Conservation (phyloP, 2,888 invertebrate species). For the Acleris emargana region DNA sequence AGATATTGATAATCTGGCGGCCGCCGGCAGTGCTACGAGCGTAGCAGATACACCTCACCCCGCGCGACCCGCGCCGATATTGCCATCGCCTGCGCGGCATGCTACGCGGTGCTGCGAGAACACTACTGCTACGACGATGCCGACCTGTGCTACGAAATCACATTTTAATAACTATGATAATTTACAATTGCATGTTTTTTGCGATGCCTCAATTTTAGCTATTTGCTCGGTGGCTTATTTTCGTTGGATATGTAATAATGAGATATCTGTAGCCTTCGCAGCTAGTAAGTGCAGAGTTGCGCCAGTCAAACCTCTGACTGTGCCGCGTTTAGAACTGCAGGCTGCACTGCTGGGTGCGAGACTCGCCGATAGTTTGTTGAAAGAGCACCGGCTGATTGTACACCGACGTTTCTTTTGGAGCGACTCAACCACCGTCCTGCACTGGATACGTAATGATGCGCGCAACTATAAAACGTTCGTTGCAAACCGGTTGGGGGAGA, state of each 20-base stretch:
- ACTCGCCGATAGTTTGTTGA: background rate
- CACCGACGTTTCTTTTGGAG: conserved; percentile 41
- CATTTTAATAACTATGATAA: no score
- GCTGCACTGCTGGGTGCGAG: background rate
- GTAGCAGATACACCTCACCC: background rate
- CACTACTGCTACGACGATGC: background rate
- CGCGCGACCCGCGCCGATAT: background rate
- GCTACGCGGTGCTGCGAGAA: background rate
- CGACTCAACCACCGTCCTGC: conserved; percentile 45
- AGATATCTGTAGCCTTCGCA: background rate
- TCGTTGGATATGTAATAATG: background rate
- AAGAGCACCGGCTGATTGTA: background rate
- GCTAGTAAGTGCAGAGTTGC: background rate
- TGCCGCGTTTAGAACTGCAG: conserved; percentile 1
- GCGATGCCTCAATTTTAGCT: background rate
- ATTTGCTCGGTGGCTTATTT: background rate
- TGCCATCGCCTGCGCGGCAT: background rate
- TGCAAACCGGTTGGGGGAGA: conserved; percentile 25
- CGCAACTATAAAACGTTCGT: conserved; percentile 45
- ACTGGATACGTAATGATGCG: conserved; percentile 42
- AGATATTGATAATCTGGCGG: background rate
- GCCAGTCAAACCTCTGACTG: background rate
- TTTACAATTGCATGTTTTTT: conserved; percentile 2
- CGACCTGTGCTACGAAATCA: no score
- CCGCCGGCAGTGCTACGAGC: background rate